These are phyloP conservation scores for Ptyas mucosa DNA, from an alignment of 2,113 vertebrate species.

Conservation along the genomic window DNA sequence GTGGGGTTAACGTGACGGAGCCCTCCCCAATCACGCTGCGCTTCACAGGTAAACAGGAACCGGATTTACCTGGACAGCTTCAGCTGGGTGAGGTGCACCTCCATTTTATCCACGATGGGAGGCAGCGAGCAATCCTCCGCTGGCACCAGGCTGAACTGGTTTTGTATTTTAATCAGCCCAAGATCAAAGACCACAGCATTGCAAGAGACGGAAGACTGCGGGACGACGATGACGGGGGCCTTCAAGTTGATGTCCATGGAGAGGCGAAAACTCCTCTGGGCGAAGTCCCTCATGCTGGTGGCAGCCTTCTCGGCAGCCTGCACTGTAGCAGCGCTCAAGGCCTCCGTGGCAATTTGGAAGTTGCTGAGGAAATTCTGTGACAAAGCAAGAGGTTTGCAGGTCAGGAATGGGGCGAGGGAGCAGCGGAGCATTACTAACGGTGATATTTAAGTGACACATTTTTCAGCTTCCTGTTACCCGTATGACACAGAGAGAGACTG, in stretches of 20 bases:
- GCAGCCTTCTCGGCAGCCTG: slow-evolving; percentile 86
- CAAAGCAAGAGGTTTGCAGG: neutral
- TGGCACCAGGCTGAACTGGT: slow-evolving; percentile 78
- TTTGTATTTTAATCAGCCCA: slow-evolving; percentile 87
- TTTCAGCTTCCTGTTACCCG: neutral
- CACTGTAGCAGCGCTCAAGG: slow-evolving; percentile 76
- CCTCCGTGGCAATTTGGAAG: slow-evolving; percentile 85
- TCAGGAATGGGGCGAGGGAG: neutral
- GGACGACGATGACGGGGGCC: slow-evolving; percentile 90
- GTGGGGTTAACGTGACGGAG: neutral
- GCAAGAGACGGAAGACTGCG: slow-evolving; percentile 83
- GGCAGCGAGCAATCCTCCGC: slow-evolving; percentile 72
- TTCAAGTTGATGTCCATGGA: slow-evolving; percentile 84
- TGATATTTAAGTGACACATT: neutral
- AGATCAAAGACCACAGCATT: slow-evolving; percentile 86
- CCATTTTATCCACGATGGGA: slow-evolving; percentile 86
- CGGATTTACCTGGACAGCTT: slow-evolving; percentile 82
- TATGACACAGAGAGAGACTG: neutral
- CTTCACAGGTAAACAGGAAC: neutral
- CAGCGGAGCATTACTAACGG: neutral
- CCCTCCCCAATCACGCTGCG: too few species aligned
- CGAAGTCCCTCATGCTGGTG: slow-evolving; percentile 84
- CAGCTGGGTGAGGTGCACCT: slow-evolving; percentile 83
- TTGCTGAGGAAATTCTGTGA: slow-evolving; percentile 86
- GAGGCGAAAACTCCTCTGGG: slow-evolving; percentile 90